These are phyloP conservation scores for Bovichtus diacanthus DNA, from an alignment of 2,797 vertebrate species.

Conservation along the genomic window DNA sequence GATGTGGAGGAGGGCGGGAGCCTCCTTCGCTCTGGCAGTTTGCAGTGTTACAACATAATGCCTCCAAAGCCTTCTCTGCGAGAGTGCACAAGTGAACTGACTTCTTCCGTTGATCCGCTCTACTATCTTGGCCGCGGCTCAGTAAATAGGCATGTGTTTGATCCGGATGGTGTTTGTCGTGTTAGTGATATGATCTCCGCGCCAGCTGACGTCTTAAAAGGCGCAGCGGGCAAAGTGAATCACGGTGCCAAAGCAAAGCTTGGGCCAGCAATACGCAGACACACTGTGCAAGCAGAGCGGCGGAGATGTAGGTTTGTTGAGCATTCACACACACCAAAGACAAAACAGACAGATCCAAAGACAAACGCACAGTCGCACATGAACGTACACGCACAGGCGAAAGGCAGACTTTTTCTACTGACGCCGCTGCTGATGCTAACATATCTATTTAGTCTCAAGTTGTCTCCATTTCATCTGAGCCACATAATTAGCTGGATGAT, in stretches of 20 bases:
- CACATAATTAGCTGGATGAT: background rate
- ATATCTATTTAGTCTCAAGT: slow-evolving; percentile 7
- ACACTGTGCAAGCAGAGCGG: slow-evolving; percentile 28
- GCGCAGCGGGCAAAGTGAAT: slow-evolving; percentile 54
- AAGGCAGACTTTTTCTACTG: slow-evolving; percentile 14
- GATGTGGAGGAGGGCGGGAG: slow-evolving; percentile 6
- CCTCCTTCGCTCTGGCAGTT: background rate
- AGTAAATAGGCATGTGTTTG: slow-evolving; percentile 62
- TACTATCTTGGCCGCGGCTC: slow-evolving; percentile 46
- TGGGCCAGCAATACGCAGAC: slow-evolving; percentile 24
- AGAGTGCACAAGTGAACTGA: slow-evolving; percentile 11
- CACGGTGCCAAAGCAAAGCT: slow-evolving; percentile 45
- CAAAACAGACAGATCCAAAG: slow-evolving; percentile 44
- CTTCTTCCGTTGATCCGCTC: slow-evolving; percentile 41
- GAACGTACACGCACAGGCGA: background rate
- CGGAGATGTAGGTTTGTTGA: slow-evolving; percentile 41
- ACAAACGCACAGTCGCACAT: slow-evolving; percentile 5
- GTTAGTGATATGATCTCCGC: slow-evolving; percentile 69
- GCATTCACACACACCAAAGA: slow-evolving; percentile 31
- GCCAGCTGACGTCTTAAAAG: slow-evolving; percentile 70
- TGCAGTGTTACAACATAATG: slow-evolving; percentile 18
- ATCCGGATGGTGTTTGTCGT: slow-evolving; percentile 74
- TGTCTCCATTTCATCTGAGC: slow-evolving; percentile 8
- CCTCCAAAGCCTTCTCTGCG: slow-evolving; percentile 15
- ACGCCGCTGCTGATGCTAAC: background rate